These are phyloP conservation scores for Drosophila nr. perissopoda DNA, from an alignment of 2,888 invertebrate species.

Conservation along the genomic window DNA sequence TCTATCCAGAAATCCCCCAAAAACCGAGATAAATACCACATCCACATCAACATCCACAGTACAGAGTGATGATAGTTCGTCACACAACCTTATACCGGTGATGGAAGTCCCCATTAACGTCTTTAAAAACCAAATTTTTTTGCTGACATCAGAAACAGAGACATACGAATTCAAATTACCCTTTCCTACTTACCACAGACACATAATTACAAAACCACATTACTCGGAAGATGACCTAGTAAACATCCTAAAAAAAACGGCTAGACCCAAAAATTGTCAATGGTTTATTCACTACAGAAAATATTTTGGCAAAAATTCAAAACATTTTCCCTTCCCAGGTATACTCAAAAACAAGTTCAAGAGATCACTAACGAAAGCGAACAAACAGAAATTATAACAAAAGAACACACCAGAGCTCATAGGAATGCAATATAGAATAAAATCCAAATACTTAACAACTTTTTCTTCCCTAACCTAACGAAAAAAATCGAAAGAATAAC, in stretches of 20 bases:
- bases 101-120: conserved; percentile 41
- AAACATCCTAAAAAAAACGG: conserved; percentile 1
- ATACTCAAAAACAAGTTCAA: conserved; percentile 16
- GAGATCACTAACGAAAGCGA: conserved; percentile 1
- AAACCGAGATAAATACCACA: conserved; percentile 13
- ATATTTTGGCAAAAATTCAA: conserved; percentile 25
- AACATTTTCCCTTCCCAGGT: conserved; percentile 16
- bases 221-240: conserved; percentile 15
- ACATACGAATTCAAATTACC: conserved; percentile 13
- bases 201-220: conserved; percentile 19
- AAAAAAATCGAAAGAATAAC: conserved; percentile 4
- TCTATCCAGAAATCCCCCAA: conserved; percentile 24
- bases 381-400: not conserved
- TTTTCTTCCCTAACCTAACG: not conserved
- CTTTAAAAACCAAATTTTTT: conserved; percentile 46
- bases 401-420: conserved; percentile 15
- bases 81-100: conserved; percentile 34
- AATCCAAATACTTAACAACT: not conserved
- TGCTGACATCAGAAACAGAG: conserved; percentile 13
- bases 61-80: conserved; percentile 46
- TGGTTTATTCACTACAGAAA: conserved; percentile 20
- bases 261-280: conserved; percentile 25
- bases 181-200: conserved; percentile 30
- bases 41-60: no score
- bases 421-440: conserved; percentile 38